Evolutionary conservation across 1,140 invertebrate genomes (phyloP).

Genomic region (Bombus impatiens): DNA sequence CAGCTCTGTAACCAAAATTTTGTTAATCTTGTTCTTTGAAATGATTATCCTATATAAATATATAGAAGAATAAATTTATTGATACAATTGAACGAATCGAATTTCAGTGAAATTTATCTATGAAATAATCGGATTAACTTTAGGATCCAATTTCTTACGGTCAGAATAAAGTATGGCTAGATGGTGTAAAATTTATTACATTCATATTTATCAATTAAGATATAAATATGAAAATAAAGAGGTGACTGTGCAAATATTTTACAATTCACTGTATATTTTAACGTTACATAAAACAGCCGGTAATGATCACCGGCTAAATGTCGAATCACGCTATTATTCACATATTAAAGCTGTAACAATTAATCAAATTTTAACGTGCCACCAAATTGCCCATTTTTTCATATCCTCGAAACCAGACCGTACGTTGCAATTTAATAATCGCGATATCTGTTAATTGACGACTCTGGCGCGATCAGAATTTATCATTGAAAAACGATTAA

Average conservation of each 20-base stretch:
- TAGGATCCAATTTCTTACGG: too few relatives aligned
- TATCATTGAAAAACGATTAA: background rate
- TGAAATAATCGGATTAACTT: too few relatives aligned
- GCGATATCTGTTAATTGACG: background rate
- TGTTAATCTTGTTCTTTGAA: too few relatives aligned
- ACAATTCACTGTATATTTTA: background rate
- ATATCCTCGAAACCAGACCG: background rate
- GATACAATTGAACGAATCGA: too few relatives aligned
- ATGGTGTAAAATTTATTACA: too few relatives aligned
- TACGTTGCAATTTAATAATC: background rate
- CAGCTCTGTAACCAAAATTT: too few relatives aligned
- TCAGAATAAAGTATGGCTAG: too few relatives aligned
- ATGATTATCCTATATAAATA: too few relatives aligned
- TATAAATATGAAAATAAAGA: background rate
- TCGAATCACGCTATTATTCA: background rate
- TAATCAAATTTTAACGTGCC: background rate
- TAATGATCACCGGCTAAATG: background rate
- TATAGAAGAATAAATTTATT: too few relatives aligned
- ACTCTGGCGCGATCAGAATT: background rate
- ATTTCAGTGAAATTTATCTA: too few relatives aligned
- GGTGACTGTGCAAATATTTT: background rate
- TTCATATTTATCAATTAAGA: too few relatives aligned
- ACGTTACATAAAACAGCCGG: background rate
- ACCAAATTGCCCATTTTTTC: background rate
- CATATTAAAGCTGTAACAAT: background rate